Conservation (phyloP, 2,888 invertebrate species). For the Leptopterna dolabrata region DNA sequence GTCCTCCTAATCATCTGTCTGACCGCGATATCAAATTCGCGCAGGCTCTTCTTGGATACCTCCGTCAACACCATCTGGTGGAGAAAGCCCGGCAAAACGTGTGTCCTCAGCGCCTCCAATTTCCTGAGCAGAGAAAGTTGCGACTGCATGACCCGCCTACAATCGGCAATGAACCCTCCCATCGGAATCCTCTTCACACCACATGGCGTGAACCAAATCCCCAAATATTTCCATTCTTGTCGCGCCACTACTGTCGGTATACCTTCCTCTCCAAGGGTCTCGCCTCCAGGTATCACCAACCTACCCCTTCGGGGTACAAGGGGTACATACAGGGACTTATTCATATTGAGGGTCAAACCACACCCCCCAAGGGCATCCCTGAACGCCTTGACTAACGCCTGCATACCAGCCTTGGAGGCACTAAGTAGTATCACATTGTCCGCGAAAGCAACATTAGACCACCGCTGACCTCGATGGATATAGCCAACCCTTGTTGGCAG, state of each 20-base stretch:
- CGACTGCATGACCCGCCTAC: no score
- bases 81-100: conserved; percentile 66
- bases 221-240: neutral
- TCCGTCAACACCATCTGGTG: conserved; percentile 66
- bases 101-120: no score
- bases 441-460: conserved; percentile 55
- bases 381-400: no score
- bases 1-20: conserved; percentile 63
- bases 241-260: neutral
- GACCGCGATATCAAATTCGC: conserved; percentile 65
- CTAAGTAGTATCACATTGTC: conserved; percentile 58
- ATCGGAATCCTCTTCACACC: neutral
- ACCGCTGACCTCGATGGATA: neutral
- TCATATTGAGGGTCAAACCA: neutral
- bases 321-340: neutral
- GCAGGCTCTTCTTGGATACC: conserved; percentile 59
- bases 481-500: neutral
- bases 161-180: no score
- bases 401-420: no score
- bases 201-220: neutral
- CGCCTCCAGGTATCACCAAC: neutral
- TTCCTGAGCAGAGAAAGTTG: no score
- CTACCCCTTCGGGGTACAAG: neutral
- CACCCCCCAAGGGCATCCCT: no score
- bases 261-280: neutral